Conservation (phyloP, 2,113 vertebrate species). For the Gymnorhina tibicen region DNA sequence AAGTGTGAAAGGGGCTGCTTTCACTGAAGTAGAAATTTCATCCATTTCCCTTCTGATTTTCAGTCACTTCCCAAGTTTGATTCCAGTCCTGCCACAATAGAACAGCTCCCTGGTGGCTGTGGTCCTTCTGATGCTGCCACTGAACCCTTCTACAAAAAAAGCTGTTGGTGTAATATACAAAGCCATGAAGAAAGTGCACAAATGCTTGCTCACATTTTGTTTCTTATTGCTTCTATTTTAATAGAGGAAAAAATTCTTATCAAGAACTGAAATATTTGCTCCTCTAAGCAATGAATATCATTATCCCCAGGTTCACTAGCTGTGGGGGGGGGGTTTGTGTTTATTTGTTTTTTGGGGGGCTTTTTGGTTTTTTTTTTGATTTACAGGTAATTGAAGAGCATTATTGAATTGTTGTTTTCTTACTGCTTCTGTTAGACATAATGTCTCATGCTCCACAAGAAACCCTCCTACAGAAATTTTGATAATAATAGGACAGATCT, state of each 20-base stretch:
- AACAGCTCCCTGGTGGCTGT: background rate
- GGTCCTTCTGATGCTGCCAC: background rate
- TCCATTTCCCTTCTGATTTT: background rate
- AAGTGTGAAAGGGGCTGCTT: background rate
- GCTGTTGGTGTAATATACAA: background rate
- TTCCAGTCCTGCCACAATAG: background rate
- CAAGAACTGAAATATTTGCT: background rate
- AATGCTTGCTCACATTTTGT: background rate
- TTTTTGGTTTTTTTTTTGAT: background rate
- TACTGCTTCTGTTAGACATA: background rate
- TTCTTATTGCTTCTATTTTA: background rate
- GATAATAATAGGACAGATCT: conserved; percentile 1
- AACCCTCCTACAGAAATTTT: conserved; percentile 2
- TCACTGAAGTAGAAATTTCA: background rate
- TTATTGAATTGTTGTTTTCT: background rate
- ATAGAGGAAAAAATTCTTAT: background rate
- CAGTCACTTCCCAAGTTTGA: background rate
- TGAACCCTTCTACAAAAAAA: background rate
- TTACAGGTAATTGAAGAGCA: background rate
- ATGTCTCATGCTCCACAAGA: background rate
- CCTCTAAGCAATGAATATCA: background rate
- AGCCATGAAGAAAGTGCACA: background rate
- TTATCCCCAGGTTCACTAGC: background rate
- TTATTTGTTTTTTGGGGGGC: background rate
- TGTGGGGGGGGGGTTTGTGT: background rate